Base-by-base conservation (phyloP, 2,888 invertebrate genomes). In the Limenitis arthemis region DNA sequence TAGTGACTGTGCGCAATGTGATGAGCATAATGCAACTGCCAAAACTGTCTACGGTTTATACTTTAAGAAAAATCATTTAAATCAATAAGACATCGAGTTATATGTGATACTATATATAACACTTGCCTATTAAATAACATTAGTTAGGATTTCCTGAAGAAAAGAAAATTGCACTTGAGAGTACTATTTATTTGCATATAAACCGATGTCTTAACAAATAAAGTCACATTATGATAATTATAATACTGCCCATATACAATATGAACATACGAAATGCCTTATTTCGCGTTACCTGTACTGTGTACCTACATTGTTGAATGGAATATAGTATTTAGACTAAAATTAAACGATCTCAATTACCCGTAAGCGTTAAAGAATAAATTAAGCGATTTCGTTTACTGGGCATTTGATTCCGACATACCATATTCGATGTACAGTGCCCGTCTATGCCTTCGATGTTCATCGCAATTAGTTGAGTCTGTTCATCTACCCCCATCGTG, bases 341-440 rank as follows among this genome's bases (percentile, higher is more conserved):
- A 80, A 75, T 74, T 74, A 75, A 77, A 76, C 79, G 85, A 86
- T 86, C 85, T 86, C 84, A 85, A 77, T 78, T 77, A 81, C 72
- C 77, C 72, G 67, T 83, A 80, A 82, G 83, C 74, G 73, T 77
- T 77, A 68, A 74, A 70, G 62, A 70, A 65, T 76, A 72, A 72
- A 66, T 68, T 75, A 73, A 70, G 73, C 68, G 66, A 69, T 69
- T 69, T 63, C 61, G 63, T 72, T 68, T 60, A 59, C 61, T 66
- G 70, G 68, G 67, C 69, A 68, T 66, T 69, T 56, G 61, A 59
- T 66, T 60, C 56, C 62, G 59, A 59, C 56, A 52, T 64, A 66
- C 62, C 53, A 53, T 61, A 57, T 52, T 61, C 59, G 61, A 61
- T 68, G 67, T 68, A 64, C 70, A 67, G 69, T 69, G 74, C 70